These are phyloP conservation scores for Poecilia gillii DNA, from an alignment of 2,797 vertebrate species.

Conservation along the genomic window DNA sequence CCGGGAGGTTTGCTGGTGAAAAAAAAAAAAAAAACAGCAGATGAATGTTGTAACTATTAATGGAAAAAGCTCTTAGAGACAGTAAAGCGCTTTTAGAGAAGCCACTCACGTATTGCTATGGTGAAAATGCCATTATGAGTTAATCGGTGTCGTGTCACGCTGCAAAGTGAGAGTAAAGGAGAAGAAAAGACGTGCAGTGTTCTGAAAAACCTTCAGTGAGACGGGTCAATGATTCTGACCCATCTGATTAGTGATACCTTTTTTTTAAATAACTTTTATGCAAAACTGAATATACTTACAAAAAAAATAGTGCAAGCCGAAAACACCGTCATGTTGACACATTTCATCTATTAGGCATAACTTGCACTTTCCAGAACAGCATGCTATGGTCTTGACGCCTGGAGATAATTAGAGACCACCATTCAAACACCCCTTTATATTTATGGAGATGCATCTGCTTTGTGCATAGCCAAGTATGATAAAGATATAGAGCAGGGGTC, in stretches of 20 bases:
- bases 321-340: not conserved
- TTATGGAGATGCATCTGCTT: not conserved
- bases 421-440: not conserved
- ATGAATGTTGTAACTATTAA: slow-evolving; percentile 13
- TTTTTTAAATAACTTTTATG: not conserved
- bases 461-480: not conserved
- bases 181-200: not conserved
- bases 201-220: not conserved
- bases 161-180: slow-evolving; percentile 5
- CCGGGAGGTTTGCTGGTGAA: not conserved
- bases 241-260: not conserved
- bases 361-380: not conserved
- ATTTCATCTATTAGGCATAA: not conserved
- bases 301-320: not conserved
- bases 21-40: not conserved
- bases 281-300: not conserved
- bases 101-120: not conserved
- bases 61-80: slow-evolving; percentile 19
- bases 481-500: not conserved
- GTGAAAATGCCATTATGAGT: slow-evolving; percentile 27
- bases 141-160: slow-evolving; percentile 17
- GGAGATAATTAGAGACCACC: not conserved
- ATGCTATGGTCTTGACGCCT: not conserved
- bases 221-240: not conserved
- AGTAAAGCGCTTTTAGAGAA: slow-evolving; percentile 5